These are phyloP conservation scores for Channa maculata DNA, from an alignment of 2,113 vertebrate genomes.

Conservation along the genomic window DNA sequence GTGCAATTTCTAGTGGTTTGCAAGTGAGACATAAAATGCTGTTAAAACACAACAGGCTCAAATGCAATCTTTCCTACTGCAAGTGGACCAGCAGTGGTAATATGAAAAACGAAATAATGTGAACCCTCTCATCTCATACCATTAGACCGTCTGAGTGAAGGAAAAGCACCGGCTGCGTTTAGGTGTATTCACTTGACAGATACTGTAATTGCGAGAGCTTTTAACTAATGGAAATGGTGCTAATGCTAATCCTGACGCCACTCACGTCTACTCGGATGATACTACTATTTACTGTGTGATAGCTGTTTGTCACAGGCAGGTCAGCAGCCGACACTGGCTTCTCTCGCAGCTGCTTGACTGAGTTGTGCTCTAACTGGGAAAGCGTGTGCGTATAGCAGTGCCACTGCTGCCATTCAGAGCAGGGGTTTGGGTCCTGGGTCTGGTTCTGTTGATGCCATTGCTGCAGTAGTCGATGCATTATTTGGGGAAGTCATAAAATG, in stretches of 20 bases:
- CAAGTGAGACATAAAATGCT: slow-evolving; percentile 33
- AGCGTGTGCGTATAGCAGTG: not conserved
- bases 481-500: not conserved
- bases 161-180: slow-evolving; percentile 14
- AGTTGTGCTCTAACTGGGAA: slow-evolving; percentile 51
- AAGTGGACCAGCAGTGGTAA: not conserved
- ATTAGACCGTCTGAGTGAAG: slow-evolving; percentile 47
- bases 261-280: slow-evolving; percentile 1
- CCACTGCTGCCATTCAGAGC: not conserved
- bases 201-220: slow-evolving; percentile 24
- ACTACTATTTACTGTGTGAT: slow-evolving; percentile 12
- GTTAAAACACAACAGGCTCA: not conserved
- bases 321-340: not conserved
- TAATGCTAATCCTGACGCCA: not conserved
- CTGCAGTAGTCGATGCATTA: too few relatives aligned
- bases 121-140: slow-evolving; percentile 40
- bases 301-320: slow-evolving; percentile 19
- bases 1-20: slow-evolving; percentile 36
- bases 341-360: slow-evolving; percentile 21
- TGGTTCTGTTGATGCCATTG: too few relatives aligned
- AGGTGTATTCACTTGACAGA: slow-evolving; percentile 24
- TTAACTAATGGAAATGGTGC: slow-evolving; percentile 2
- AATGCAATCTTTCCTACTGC: not conserved
- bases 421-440: not conserved
- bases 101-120: slow-evolving; percentile 10